Base-by-base conservation (phyloP, 2,888 invertebrate genomes). In the Neoitamus cyanurus region DNA sequence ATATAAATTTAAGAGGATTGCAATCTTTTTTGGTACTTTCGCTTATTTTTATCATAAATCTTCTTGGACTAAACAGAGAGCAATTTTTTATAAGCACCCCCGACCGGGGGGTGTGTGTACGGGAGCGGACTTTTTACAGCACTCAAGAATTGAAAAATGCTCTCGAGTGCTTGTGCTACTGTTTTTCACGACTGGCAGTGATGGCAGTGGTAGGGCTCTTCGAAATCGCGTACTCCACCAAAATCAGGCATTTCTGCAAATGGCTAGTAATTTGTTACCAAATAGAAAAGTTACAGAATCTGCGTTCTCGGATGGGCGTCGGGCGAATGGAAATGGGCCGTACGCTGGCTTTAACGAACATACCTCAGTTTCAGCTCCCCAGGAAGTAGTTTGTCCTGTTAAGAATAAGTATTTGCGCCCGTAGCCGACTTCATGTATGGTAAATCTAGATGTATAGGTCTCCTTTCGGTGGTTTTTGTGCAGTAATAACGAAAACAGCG, bases 1-100 rank as follows among this genome's bases (percentile, higher is more conserved):
- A 73, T 25, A 7, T 73, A 70, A 31, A 73, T 73, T 73, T 73
- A 73, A 73, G 73, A 36, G 73, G 73, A 73, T 73, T 36, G 30
- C 73, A 36, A 37, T 25, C 15, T 73, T 73, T 73, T 73, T 58
- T 25, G 4, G 34, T 37, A 73, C 25, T 36, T 73, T 70, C 30
- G 30, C 34, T 70, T 31, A n/a, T 36, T 73, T 73, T 73, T 73
- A 36, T 20, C 15, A 37, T 36, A 73, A 73, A 73, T 73, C 34
- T 73, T 73, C 15, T 25, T 4, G 20, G 37, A 73, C 25, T 73
- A 73, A 73, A 73, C 25, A 15, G 3, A 20, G 20, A 73, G 73
- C 36, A 70, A 31, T 70, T 70, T 70, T 70, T 70, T 70, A 70
- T 15, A 31, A 31, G 31, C 31, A 31, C 3, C 4, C 3, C 31